Base-by-base conservation (phyloP, 2,888 invertebrate genomes). In the Iselma pallidipennis region DNA sequence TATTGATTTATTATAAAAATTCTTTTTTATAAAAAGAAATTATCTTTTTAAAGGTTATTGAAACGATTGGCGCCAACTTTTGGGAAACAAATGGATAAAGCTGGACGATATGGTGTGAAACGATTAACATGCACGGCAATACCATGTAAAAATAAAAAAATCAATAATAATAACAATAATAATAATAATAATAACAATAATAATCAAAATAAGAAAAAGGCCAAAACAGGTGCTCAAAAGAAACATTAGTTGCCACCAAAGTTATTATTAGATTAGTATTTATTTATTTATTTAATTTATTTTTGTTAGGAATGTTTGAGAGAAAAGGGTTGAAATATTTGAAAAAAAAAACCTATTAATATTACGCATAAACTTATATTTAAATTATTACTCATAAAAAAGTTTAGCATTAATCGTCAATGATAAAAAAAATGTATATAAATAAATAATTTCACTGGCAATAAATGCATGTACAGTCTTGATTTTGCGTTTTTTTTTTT, bases 401-500 rank as follows among this genome's bases (percentile, higher is more conserved):
- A 74, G 67, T 71, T 72, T 72, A 74, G 75, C 74, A 72, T 72
- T 72, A 75, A 70, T 76, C 74, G 73, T 74, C 65, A 59, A 65
- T 67, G 65, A 70, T 55, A 68, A 71, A 74, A 68, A 69, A 66
- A 70, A 70, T 67, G 66, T 72, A 69, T 71, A 72, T 74, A 75
- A 75, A 76, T 76, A 74, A 77, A 76, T 76, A 76, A 67, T 68
- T 71, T 72, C 67, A 70, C 64, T 66, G 70, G 71, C 73, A 76
- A 71, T 73, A 74, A 68, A 74, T 74, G 76, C 78, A 75, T 71
- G 73, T 76, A 79, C 78, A 79, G 78, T 78, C 79, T 79, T 76
- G 77, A 76, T 76, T 78, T 42, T 42, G 42, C 19, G 21, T 21
- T 42, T 77, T 74, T 73, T 74, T 74, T 74, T 69, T 71, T 73